phyloP scores from a whole-genome alignment of 2,888 invertebrate genomes.

The Alitta virens region DNA sequence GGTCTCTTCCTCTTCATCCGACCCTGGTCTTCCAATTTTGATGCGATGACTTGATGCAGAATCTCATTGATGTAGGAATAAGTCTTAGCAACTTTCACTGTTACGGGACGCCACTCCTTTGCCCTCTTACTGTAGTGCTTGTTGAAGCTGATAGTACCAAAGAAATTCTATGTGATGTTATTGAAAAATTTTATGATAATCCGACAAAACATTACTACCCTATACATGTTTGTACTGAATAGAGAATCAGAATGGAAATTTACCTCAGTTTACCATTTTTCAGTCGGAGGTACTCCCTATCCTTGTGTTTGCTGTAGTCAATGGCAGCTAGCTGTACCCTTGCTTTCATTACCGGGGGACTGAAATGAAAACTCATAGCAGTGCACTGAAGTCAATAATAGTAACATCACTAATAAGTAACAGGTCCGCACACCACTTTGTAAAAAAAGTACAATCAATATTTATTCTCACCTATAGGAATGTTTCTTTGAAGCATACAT shows the following conservation, averaged over 20 bases:
- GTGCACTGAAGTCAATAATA: no score
- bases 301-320: slow-evolving; percentile 9
- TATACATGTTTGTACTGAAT: no score
- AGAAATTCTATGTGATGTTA: no score
- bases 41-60: neutral
- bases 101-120: neutral
- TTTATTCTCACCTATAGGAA: no score
- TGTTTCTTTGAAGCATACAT: neutral
- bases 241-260: neutral
- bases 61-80: slow-evolving; percentile 1
- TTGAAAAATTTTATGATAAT: no score
- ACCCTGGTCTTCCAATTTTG: neutral
- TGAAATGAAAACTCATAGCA: no score
- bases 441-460: no score
- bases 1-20: neutral
- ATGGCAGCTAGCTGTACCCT: slow-evolving; percentile 5
- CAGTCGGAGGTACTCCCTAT: neutral
- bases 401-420: no score
- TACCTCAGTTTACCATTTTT: slow-evolving; percentile 1
- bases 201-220: no score
- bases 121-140: neutral
- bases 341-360: neutral
- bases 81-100: slow-evolving; percentile 2
- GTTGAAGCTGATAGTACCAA: neutral
- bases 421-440: no score